Evolutionary conservation across 2,888 invertebrate genomes (phyloP).

Genomic region (Caenorhabditis doughertyi): DNA sequence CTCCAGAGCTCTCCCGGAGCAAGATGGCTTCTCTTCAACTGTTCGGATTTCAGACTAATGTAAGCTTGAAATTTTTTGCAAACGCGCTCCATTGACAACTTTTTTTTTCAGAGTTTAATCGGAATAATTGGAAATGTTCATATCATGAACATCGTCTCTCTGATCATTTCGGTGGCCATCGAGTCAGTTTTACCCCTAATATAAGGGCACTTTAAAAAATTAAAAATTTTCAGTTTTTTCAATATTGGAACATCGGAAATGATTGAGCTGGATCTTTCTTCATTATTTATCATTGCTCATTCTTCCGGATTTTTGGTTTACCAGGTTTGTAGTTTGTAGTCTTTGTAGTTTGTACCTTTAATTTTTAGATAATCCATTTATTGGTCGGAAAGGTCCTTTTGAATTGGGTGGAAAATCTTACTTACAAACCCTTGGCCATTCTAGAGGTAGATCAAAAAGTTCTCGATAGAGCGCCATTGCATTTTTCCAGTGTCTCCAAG

Average conservation of each 20-base stretch:
- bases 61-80: not conserved
- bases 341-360: too few relatives aligned
- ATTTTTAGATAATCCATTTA: slow-evolving; percentile 2
- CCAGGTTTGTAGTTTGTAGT: not conserved
- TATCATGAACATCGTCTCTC: not conserved
- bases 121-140: slow-evolving; percentile 10
- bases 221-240: slow-evolving; percentile 2
- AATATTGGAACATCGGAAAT: not conserved
- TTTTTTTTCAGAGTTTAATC: not conserved
- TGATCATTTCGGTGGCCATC: not conserved
- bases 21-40: slow-evolving; percentile 3
- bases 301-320: not conserved
- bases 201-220: not conserved
- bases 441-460: not conserved
- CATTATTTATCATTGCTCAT: not conserved
- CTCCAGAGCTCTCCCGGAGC: not conserved
- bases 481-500: slow-evolving; percentile 9
- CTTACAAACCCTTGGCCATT: not conserved
- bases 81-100: not conserved
- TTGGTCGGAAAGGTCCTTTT: not conserved
- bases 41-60: not conserved
- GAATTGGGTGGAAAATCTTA: not conserved
- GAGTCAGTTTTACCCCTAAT: not conserved
- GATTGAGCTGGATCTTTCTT: not conserved
- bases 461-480: not conserved